A percentile compares a stretch with the other conserved stretches of the same genome.
phyloP scores from a whole-genome alignment of 1,140 invertebrate genomes.

The Agrilus planipennis region DNA sequence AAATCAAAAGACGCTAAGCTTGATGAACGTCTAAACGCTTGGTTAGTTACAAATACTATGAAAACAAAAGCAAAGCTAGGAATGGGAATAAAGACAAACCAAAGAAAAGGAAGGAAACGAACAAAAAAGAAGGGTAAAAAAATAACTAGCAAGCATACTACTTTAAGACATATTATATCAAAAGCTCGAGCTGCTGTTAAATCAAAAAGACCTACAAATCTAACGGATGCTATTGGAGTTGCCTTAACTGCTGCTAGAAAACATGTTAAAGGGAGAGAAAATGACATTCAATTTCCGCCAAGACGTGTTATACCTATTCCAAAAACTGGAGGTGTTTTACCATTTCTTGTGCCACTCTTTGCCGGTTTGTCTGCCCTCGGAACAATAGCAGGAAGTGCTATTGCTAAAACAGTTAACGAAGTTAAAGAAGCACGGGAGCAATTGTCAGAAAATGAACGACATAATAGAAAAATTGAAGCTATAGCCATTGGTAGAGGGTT shows the following conservation, averaged over 20 bases:
- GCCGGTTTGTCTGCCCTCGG: conserved; percentile 27
- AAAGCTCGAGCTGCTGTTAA: neutral
- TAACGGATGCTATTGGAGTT: neutral
- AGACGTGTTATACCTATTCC: conserved; percentile 21
- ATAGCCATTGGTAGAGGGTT: neutral
- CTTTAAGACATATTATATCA: neutral
- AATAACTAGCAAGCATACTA: neutral
- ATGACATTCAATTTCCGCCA: neutral
- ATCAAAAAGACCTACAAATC: conserved; percentile 1
- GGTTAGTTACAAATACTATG: neutral
- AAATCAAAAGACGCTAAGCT: neutral
- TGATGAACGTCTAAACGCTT: neutral
- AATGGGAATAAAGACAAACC: conserved; percentile 2
- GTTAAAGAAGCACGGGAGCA: conserved; percentile 6
- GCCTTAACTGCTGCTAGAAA: neutral
- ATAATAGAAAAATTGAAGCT: conserved; percentile 1
- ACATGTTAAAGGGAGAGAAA: neutral
- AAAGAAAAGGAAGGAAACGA: neutral
- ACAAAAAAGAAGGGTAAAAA: neutral
- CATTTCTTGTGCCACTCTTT: conserved; percentile 28
- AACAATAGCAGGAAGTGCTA: conserved; percentile 19
- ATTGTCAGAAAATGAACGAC: conserved; percentile 1
- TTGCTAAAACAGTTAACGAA: neutral
- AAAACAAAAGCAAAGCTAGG: neutral
- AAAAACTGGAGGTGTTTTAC: conserved; percentile 27